Evolutionary conservation across 2,797 vertebrate species (phyloP).

Genomic region (Nothura maculosa): DNA sequence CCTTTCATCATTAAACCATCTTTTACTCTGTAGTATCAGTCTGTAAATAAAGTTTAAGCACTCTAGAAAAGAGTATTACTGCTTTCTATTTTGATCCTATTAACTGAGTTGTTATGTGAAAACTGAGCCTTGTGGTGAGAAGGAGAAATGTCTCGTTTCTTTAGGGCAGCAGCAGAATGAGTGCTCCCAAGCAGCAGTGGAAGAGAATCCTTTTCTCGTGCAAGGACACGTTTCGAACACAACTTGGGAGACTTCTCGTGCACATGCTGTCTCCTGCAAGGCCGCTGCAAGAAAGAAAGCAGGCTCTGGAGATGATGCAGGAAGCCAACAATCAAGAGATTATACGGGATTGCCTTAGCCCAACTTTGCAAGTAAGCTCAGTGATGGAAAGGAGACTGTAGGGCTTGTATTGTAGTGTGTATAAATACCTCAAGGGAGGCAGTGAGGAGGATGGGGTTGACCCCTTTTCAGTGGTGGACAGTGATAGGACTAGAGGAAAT

Average conservation of each 20-base stretch:
- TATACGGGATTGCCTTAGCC: conserved; percentile 93
- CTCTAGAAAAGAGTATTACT: not conserved
- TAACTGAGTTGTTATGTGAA: not conserved
- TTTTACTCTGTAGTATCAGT: not conserved
- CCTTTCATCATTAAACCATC: not conserved
- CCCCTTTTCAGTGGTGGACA: too few relatives aligned
- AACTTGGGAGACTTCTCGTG: conserved; percentile 93
- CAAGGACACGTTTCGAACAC: conserved; percentile 92
- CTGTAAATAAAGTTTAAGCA: not conserved
- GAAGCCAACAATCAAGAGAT: conserved; percentile 92
- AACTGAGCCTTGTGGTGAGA: not conserved
- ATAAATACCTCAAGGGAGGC: too few relatives aligned
- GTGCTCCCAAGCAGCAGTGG: conserved; percentile 91
- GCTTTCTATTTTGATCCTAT: not conserved
- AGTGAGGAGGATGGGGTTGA: too few relatives aligned
- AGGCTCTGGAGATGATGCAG: conserved; percentile 88
- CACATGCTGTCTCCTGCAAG: conserved; percentile 89
- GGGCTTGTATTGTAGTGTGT: too few relatives aligned
- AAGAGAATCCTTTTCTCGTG: conserved; percentile 91
- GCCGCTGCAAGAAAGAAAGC: conserved; percentile 86
- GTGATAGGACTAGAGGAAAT: too few relatives aligned
- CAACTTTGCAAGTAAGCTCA: conserved; percentile 89
- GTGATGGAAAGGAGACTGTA: not conserved
- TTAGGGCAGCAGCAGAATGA: conserved; percentile 82
- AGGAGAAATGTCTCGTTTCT: not conserved